Evolutionary conservation across 2,113 vertebrate species (phyloP).

Genomic region (Irena cyanogastra): DNA sequence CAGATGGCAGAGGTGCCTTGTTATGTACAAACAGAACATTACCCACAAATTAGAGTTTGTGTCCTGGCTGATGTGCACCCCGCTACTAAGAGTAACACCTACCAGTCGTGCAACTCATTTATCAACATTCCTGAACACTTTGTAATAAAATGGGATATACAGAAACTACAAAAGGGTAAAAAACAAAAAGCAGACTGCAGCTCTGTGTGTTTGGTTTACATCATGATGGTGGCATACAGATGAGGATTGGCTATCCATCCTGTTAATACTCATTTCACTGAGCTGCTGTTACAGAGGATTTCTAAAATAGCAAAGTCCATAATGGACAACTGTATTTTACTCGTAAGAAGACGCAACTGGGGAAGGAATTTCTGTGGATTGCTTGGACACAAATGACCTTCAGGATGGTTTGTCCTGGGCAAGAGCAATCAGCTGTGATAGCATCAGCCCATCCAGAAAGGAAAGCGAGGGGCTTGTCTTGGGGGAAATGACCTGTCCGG

Average conservation of each 20-base stretch:
- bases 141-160: neutral
- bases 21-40: neutral
- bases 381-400: neutral
- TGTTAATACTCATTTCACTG: neutral
- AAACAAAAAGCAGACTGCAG: neutral
- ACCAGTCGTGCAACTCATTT: neutral
- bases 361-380: neutral
- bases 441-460: neutral
- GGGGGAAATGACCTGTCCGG: neutral
- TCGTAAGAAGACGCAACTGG: neutral
- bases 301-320: neutral
- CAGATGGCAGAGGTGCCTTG: neutral
- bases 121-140: neutral
- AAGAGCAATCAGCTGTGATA: neutral
- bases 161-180: neutral
- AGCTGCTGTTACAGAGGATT: neutral
- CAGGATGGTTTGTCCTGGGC: neutral
- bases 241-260: neutral
- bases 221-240: neutral
- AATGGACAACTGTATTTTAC: neutral
- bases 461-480: neutral
- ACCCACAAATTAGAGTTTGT: accelerated
- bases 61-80: neutral
- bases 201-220: neutral
- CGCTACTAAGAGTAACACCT: neutral